Percentiles rank a stretch among this genome's conserved stretches.
phyloP scores from a whole-genome alignment of 2,888 invertebrate species.

The Saturnia japonica region DNA sequence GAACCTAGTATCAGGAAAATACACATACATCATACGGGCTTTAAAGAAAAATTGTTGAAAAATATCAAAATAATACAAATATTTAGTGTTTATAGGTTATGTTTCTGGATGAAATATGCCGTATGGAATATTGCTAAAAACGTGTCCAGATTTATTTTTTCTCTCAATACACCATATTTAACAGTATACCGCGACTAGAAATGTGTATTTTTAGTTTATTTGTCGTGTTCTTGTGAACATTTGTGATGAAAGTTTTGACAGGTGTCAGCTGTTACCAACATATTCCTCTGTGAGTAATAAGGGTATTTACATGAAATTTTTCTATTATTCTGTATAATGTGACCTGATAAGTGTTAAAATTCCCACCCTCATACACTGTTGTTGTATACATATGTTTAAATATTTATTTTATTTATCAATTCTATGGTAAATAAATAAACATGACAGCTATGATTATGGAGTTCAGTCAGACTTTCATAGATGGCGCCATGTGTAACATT shows the following conservation, averaged over 20 bases:
- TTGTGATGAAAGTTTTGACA: constrained; percentile 78
- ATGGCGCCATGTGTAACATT: constrained; percentile 51
- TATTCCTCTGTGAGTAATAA: constrained; percentile 52
- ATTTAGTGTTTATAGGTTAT: constrained; percentile 59
- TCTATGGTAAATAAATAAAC: constrained; percentile 23
- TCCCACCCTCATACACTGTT: not conserved
- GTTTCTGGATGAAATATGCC: constrained; percentile 41
- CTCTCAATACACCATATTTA: constrained; percentile 40
- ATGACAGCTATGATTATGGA: constrained; percentile 46
- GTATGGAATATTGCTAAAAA: constrained; percentile 74
- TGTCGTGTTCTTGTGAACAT: constrained; percentile 71
- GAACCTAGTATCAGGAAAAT: not conserved
- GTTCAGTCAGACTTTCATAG: constrained; percentile 38
- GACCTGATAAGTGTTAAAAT: not conserved
- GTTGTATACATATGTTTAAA: not conserved
- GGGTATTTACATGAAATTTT: constrained; percentile 22
- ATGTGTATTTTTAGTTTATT: constrained; percentile 47
- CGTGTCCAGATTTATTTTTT: constrained; percentile 51
- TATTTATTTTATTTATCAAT: constrained; percentile 9
- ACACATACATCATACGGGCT: not conserved
- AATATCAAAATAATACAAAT: not conserved
- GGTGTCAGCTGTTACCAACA: constrained; percentile 68
- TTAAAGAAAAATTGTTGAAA: not conserved
- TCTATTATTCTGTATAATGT: not conserved
- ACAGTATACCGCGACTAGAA: constrained; percentile 30